Conservation (phyloP, 2,797 vertebrate species). For the Parotocinclus haroldoi region DNA sequence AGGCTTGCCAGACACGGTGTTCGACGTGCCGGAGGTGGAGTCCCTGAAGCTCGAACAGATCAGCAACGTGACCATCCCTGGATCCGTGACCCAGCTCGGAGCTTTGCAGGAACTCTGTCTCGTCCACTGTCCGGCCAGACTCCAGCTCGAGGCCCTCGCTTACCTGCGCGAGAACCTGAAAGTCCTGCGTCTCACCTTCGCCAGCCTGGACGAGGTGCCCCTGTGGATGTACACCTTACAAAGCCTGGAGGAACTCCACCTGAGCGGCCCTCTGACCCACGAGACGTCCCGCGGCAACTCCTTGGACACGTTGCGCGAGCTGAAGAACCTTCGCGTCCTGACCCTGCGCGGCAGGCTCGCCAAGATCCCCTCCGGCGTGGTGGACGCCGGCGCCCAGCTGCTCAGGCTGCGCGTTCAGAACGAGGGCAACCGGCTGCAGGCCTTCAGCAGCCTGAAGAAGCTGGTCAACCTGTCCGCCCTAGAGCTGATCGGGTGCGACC, state of each 20-base stretch:
- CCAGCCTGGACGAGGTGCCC: slow-evolving; percentile 76
- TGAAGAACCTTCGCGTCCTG: slow-evolving; percentile 77
- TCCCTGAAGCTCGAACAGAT: slow-evolving; percentile 83
- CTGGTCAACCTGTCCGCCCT: slow-evolving; percentile 71
- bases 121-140: slow-evolving; percentile 74
- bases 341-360: slow-evolving; percentile 71
- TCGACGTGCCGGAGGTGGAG: slow-evolving; percentile 79
- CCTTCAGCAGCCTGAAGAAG: slow-evolving; percentile 83
- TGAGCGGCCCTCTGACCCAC: slow-evolving; percentile 72
- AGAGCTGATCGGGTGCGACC: slow-evolving; percentile 77
- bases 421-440: slow-evolving; percentile 75
- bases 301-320: slow-evolving; percentile 78
- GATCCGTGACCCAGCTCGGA: slow-evolving; percentile 70
- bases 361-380: slow-evolving; percentile 78
- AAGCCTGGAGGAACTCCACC: slow-evolving; percentile 79
- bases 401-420: slow-evolving; percentile 77
- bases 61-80: slow-evolving; percentile 75
- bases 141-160: slow-evolving; percentile 75
- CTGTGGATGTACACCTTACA: slow-evolving; percentile 81
- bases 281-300: slow-evolving; percentile 70
- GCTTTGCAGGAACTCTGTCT: slow-evolving; percentile 79
- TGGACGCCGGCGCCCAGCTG: slow-evolving; percentile 74
- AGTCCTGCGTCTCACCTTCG: slow-evolving; percentile 75
- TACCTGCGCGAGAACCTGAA: slow-evolving; percentile 78
- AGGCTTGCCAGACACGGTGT: slow-evolving; percentile 82